phyloP scores from a whole-genome alignment of 2,888 invertebrate species.

The Drosophila putrida region DNA sequence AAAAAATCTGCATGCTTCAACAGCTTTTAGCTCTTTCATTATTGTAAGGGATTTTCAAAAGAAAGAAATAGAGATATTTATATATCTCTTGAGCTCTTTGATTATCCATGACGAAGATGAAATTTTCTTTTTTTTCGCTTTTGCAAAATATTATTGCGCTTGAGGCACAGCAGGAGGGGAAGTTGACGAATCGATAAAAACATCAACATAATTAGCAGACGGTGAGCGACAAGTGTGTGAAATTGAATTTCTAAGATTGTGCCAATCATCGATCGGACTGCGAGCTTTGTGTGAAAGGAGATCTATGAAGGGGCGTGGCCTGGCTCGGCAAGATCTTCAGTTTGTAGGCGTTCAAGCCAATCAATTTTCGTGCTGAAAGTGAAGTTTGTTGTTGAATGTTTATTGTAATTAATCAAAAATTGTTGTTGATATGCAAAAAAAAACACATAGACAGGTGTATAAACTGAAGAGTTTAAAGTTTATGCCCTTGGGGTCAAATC shows the following conservation, averaged over 20 bases:
- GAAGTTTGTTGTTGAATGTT: conserved; percentile 17
- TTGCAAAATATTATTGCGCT: conserved; percentile 48
- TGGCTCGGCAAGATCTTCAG: conserved; percentile 8
- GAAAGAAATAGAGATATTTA: conserved; percentile 23
- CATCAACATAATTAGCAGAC: conserved; percentile 58
- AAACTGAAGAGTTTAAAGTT: conserved; percentile 11
- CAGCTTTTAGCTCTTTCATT: background rate
- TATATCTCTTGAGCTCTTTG: conserved; percentile 10
- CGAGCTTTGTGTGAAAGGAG: conserved; percentile 33
- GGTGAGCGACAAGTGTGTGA: conserved; percentile 75
- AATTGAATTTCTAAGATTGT: conserved; percentile 60
- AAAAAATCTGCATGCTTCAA: conserved; percentile 38
- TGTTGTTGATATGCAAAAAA: conserved; percentile 22
- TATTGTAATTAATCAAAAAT: conserved; percentile 30
- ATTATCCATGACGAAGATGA: conserved; percentile 55
- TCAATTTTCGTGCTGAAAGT: conserved; percentile 30
- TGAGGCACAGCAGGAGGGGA: conserved; percentile 37
- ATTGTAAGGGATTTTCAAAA: background rate
- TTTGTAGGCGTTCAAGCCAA: conserved; percentile 30
- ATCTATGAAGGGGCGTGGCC: conserved; percentile 27
- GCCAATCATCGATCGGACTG: conserved; percentile 33
- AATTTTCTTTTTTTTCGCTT: conserved; percentile 30
- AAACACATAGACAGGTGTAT: conserved; percentile 28
- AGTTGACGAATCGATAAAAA: conserved; percentile 52
- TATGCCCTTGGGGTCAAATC: conserved; percentile 39